phyloP scores from a whole-genome alignment of 2,888 invertebrate genomes.

The Pocota personata region DNA sequence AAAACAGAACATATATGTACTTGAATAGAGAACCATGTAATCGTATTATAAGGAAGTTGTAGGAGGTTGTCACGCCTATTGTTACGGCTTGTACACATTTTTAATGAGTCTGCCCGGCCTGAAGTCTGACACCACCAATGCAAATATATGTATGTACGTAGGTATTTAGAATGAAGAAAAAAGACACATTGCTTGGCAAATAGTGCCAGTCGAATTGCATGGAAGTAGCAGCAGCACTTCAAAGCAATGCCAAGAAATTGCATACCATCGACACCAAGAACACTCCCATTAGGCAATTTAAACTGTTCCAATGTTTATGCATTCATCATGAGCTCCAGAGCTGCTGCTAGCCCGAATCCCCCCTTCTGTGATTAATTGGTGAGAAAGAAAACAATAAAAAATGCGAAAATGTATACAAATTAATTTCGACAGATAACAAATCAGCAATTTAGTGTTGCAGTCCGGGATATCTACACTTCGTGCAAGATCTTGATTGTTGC shows the following conservation, averaged over 20 bases:
- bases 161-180: conserved; percentile 26
- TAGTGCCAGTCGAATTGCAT: background rate
- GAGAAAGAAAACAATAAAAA: conserved; percentile 22
- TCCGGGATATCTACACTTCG: background rate
- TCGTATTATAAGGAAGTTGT: conserved; percentile 12
- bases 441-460: conserved; percentile 26
- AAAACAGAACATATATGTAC: conserved; percentile 9
- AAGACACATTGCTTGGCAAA: background rate
- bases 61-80: conserved; percentile 47
- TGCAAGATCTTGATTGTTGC: conserved; percentile 15
- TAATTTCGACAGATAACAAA: conserved; percentile 49
- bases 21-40: conserved; percentile 27
- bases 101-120: conserved; percentile 30
- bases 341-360: background rate
- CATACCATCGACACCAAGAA: conserved; percentile 54
- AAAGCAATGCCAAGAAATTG: conserved; percentile 24
- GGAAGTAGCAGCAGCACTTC: conserved; percentile 12
- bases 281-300: conserved; percentile 56
- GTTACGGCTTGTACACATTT: conserved; percentile 12
- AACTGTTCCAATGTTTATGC: conserved; percentile 56
- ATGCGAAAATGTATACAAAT: conserved; percentile 39
- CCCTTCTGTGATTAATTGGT: conserved; percentile 1
- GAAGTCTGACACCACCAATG: conserved; percentile 17
- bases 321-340: conserved; percentile 37
- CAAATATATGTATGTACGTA: no score